These are phyloP conservation scores for Pyrrhosoma nymphula DNA, from an alignment of 2,888 invertebrate species.

Conservation along the genomic window DNA sequence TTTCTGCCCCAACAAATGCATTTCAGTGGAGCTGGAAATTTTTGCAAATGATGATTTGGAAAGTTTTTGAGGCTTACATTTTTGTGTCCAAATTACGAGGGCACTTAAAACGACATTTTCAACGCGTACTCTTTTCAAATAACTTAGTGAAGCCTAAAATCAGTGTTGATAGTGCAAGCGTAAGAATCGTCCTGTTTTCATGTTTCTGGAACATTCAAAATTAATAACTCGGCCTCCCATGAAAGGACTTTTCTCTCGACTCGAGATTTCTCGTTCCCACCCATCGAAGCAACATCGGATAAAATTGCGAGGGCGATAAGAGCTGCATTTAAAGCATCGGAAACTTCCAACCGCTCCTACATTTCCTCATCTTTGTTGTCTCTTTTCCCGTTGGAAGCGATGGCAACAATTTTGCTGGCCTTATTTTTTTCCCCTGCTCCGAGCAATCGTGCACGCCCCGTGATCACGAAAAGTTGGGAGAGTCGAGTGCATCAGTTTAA, in stretches of 20 bases:
- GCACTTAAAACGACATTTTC: too few species aligned
- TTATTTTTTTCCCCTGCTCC: neutral
- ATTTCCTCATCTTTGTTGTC: neutral
- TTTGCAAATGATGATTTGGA: too few species aligned
- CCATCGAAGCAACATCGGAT: neutral
- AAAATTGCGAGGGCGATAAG: too few species aligned
- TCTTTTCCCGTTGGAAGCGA: neutral
- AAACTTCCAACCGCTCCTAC: neutral
- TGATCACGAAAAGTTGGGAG: neutral
- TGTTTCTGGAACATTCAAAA: neutral
- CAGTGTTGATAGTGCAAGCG: neutral
- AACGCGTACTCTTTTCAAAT: too few species aligned
- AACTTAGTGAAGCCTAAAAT: too few species aligned
- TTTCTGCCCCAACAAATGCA: too few species aligned
- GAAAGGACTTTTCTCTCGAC: neutral
- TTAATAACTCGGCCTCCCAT: neutral
- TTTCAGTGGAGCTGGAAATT: too few species aligned
- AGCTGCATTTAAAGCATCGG: neutral
- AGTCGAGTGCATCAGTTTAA: conserved; percentile 12
- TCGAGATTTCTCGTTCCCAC: neutral
- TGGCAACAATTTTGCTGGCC: neutral
- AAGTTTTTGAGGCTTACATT: too few species aligned
- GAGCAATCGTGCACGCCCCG: neutral
- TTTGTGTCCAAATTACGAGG: too few species aligned
- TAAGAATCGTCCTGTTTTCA: neutral